Conservation (phyloP, 35 echinoderm and acorn worm species). For the Hemicentrotus pulcherrimus region DNA sequence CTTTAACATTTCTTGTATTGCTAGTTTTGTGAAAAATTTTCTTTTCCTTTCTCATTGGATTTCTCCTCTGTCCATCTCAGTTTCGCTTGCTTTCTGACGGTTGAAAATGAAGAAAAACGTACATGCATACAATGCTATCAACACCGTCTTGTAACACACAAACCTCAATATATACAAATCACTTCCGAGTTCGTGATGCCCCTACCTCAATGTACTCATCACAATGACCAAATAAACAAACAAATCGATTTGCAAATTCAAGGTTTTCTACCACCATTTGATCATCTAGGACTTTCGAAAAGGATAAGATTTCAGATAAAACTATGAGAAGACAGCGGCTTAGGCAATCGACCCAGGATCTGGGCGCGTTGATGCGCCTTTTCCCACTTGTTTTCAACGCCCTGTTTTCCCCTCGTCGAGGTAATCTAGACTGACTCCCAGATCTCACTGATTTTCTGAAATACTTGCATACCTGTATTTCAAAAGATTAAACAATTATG, state of each 20-base stretch:
- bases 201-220: background rate
- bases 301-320: background rate
- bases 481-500: background rate
- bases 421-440: background rate
- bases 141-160: background rate
- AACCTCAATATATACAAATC: constrained; percentile 44
- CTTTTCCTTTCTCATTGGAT: background rate
- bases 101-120: background rate
- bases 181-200: constrained; percentile 28
- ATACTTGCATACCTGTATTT: background rate
- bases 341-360: background rate
- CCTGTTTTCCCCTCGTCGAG: background rate
- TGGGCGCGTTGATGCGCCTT: background rate
- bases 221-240: constrained; percentile 27
- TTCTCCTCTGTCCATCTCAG: background rate
- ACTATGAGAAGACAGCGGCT: background rate
- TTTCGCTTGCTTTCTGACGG: background rate
- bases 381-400: background rate
- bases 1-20: background rate
- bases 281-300: background rate
- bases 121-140: background rate
- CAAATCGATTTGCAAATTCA: constrained; percentile 9
- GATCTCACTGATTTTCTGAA: background rate
- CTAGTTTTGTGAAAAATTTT: background rate
- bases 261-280: background rate